Conservation (phyloP, 2,888 invertebrate genomes). For the Odontocolon sp. region DNA sequence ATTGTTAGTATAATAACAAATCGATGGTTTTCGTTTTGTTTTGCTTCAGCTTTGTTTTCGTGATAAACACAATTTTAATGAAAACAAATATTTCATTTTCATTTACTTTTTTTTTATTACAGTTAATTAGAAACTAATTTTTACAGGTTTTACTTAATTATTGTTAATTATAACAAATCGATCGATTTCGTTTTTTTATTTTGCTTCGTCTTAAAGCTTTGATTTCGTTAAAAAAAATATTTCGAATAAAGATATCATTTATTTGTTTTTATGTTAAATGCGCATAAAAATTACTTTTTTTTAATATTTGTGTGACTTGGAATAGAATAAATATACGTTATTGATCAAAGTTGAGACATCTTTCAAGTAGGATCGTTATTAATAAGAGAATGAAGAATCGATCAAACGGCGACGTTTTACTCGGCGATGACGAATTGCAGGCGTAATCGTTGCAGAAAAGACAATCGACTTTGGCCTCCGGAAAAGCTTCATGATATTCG, state of each 20-base stretch:
- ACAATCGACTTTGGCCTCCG: conserved; percentile 69
- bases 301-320: neutral
- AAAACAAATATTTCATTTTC: too few relatives aligned
- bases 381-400: conserved; percentile 41
- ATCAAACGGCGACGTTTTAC: conserved; percentile 11
- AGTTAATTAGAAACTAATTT: too few relatives aligned
- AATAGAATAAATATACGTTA: neutral
- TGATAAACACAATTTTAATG: too few relatives aligned
- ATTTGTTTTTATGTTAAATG: neutral
- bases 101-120: too few relatives aligned
- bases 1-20: too few relatives aligned
- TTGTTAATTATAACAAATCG: too few relatives aligned
- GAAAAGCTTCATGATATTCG: conserved; percentile 62
- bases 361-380: neutral
- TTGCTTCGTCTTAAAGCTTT: too few relatives aligned
- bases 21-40: too few relatives aligned
- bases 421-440: conserved; percentile 66
- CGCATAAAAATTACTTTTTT: neutral
- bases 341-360: conserved; percentile 9
- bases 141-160: too few relatives aligned
- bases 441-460: conserved; percentile 70
- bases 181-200: too few relatives aligned
- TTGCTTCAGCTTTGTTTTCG: too few relatives aligned
- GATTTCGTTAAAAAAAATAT: too few relatives aligned
- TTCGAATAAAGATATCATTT: neutral